These are phyloP conservation scores for Galendromus occidentalis DNA, from an alignment of 1,140 invertebrate species.

Conservation along the genomic window DNA sequence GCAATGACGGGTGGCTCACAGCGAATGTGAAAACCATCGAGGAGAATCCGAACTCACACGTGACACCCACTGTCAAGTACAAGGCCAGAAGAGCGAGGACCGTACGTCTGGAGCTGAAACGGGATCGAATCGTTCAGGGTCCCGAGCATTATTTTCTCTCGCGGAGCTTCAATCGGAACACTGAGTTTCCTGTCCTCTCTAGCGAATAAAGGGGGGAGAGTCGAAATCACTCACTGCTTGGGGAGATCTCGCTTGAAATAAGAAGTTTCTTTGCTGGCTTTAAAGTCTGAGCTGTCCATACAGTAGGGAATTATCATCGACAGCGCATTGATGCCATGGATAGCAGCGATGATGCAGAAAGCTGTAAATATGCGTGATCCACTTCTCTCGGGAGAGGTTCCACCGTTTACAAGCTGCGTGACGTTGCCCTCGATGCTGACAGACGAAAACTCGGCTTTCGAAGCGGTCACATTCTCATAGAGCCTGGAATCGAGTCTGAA, in stretches of 20 bases:
- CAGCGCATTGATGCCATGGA: background rate
- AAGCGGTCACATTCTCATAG: background rate
- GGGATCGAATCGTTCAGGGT: background rate
- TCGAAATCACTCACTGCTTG: background rate
- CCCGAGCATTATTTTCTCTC: background rate
- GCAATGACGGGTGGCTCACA: background rate
- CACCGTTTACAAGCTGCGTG: background rate
- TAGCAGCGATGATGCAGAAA: background rate
- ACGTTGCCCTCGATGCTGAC: background rate
- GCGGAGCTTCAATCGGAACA: background rate
- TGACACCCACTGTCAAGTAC: background rate
- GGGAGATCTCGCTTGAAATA: background rate
- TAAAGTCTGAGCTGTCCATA: background rate
- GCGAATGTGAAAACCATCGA: background rate
- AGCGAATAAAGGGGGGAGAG: background rate
- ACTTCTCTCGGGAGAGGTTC: background rate
- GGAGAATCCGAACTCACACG: background rate
- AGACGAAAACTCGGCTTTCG: background rate
- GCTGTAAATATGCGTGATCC: background rate
- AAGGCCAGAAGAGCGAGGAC: background rate
- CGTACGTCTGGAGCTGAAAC: background rate
- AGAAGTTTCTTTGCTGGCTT: background rate
- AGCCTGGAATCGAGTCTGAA: background rate
- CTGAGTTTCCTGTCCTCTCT: background rate
- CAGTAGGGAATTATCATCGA: background rate